Percentiles rank a stretch among this genome's conserved stretches.
phyloP scores from a whole-genome alignment of 2,113 vertebrate genomes.

The Naja naja region DNA sequence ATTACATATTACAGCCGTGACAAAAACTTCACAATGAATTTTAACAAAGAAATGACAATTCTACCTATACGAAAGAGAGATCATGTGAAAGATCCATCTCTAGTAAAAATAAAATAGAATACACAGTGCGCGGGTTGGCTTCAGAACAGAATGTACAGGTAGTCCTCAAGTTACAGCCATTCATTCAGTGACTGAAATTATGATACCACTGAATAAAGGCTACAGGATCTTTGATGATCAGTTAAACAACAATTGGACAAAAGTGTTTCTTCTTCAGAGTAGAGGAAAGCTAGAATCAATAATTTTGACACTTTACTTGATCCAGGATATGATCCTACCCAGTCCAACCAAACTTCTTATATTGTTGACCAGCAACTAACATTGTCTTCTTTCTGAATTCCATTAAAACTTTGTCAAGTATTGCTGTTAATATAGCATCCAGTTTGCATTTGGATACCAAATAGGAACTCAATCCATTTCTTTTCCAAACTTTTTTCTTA shows the following conservation, averaged over 20 bases:
- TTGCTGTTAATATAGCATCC: constrained; percentile 29
- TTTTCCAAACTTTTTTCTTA: constrained; percentile 42
- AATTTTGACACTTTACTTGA: constrained; percentile 63
- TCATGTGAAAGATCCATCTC: not conserved
- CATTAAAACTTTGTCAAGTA: constrained; percentile 61
- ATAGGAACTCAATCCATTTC: constrained; percentile 65
- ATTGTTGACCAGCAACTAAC: constrained; percentile 33
- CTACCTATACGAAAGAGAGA: not conserved
- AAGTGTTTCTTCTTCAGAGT: constrained; percentile 45
- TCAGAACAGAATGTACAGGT: not conserved
- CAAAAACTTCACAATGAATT: constrained; percentile 3
- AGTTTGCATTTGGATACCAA: constrained; percentile 38
- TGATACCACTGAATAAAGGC: not conserved
- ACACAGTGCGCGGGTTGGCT: not conserved
- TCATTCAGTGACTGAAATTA: not conserved
- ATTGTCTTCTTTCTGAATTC: constrained; percentile 49
- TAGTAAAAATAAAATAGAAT: not conserved
- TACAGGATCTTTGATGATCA: constrained; percentile 47
- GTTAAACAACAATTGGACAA: constrained; percentile 32
- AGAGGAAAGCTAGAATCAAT: constrained; percentile 54
- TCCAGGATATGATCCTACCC: constrained; percentile 61
- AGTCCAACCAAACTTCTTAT: constrained; percentile 37
- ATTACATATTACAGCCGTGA: not conserved
- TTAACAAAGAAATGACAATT: not conserved
- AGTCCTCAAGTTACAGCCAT: not conserved